Evolutionary conservation across 2,888 invertebrate species (phyloP), one percentile per base, ranked within the genome.

Genomic region (Hipparchia sbordonii): DNA sequence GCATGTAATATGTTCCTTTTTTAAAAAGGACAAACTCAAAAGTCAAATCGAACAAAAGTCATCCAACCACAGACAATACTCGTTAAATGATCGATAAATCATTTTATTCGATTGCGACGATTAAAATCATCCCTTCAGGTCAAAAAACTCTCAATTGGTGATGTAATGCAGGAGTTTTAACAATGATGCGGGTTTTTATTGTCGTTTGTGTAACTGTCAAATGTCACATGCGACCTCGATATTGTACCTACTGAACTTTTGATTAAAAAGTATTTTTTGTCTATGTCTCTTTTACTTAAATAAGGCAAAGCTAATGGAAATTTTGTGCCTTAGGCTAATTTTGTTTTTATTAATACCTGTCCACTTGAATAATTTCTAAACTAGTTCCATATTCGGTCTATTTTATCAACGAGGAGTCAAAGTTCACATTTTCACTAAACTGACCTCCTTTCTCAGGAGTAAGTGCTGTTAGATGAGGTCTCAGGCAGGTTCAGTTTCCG

Each of bases 81-180:
- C 63, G 60, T 75, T 71, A 52, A 69, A 73, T 52, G 56, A 57
- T 63, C 78, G 75, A 80, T 80, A 82, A 82, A 80, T 81, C 79
- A 77, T 78, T 77, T 79, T 73, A 79, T 79, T 79, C 78, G 81
- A 80, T 82, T 81, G 81, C 76, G 82, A 82, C 85, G 82, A 85
- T 85, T 84, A 88, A 87, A 84, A 87, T 82, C 86, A 87, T 87
- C 86, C 88, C 85, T 80, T 77, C 74, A 84, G 89, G 85, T 88
- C 88, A 87, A 85, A 85, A 87, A 89, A 87, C 89, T 84, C 84
- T 84, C 89, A 90, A 90, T 90, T 86, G 86, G 81, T 80, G 80
- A 77, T 78, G 81, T 83, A 88, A 89, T 88, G 85, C 84, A 86
- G 80, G 87, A 85, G 88, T 87, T 89, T 83, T 81, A 82, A 83